phyloP scores from a whole-genome alignment of 2,113 vertebrate species.

The Eptatretus burgeri region DNA sequence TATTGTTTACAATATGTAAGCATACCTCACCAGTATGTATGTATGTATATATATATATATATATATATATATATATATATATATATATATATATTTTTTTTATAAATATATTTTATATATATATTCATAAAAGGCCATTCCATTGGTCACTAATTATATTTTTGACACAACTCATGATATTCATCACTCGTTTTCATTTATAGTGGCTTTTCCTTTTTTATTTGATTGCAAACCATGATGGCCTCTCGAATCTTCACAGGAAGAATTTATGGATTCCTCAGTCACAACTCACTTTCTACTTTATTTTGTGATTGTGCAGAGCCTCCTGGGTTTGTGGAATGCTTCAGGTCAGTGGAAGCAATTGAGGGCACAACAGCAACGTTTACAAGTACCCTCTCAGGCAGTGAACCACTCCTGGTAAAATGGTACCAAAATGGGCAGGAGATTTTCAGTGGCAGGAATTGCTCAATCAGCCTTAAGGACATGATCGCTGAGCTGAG shows the following conservation, averaged over 20 bases:
- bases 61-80: neutral
- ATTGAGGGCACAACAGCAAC: neutral
- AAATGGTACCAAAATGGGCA: slow-evolving; percentile 1
- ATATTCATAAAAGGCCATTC: neutral
- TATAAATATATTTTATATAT: neutral
- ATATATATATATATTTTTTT: neutral
- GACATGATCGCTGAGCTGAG: neutral
- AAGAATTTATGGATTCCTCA: no score
- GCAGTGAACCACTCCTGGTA: slow-evolving; percentile 4
- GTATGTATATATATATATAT: neutral
- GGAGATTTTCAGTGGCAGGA: neutral
- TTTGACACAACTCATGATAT: no score
- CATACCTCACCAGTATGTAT: no score
- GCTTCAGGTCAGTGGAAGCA: neutral
- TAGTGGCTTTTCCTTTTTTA: no score
- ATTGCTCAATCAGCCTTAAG: neutral
- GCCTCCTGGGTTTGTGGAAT: no score
- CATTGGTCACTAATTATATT: no score
- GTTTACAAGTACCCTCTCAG: neutral
- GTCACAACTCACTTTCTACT: no score
- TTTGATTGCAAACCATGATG: no score
- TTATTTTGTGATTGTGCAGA: no score
- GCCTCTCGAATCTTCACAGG: no score
- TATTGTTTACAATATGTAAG: no score
- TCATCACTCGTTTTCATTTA: no score